A percentile compares a stretch with the other conserved stretches of the same genome.
These are phyloP conservation scores for Emydoidea blandingii DNA, from an alignment of 2,797 vertebrate genomes.

Conservation along the genomic window DNA sequence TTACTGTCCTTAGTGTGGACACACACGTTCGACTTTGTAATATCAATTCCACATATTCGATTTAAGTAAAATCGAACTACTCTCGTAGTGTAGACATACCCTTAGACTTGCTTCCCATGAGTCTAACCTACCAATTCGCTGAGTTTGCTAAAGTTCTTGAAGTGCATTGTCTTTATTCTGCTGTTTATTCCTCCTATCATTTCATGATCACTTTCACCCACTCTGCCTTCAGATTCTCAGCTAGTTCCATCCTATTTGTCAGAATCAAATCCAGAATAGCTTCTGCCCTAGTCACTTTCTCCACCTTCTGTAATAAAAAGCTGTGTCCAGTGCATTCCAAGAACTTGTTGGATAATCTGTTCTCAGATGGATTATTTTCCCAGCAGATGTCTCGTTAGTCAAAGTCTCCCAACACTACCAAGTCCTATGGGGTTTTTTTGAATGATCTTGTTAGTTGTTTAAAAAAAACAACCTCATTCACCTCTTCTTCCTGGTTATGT, in stretches of 20 bases:
- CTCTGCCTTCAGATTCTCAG: neutral
- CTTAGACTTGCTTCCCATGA: neutral
- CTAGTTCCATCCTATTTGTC: neutral
- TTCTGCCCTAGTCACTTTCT: neutral
- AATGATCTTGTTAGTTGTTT: neutral
- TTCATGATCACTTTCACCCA: neutral
- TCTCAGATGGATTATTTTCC: neutral
- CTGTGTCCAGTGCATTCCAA: neutral
- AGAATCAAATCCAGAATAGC: neutral
- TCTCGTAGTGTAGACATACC: no score
- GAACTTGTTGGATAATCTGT: neutral
- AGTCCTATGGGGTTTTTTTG: no score
- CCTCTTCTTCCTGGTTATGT: neutral
- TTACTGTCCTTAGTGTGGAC: no score
- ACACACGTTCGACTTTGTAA: no score
- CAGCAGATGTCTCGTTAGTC: neutral
- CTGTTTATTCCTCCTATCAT: neutral
- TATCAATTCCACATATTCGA: no score
- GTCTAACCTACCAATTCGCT: neutral
- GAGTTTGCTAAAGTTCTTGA: neutral
- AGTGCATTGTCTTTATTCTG: neutral
- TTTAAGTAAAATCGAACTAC: no score
- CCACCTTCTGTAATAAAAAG: neutral
- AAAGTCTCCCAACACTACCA: neutral
- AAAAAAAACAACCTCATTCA: neutral